A percentile compares a stretch with the other conserved stretches of the same genome.
These are phyloP conservation scores for Baronia brevicornis DNA, from an alignment of 2,888 invertebrate genomes.

Conservation along the genomic window DNA sequence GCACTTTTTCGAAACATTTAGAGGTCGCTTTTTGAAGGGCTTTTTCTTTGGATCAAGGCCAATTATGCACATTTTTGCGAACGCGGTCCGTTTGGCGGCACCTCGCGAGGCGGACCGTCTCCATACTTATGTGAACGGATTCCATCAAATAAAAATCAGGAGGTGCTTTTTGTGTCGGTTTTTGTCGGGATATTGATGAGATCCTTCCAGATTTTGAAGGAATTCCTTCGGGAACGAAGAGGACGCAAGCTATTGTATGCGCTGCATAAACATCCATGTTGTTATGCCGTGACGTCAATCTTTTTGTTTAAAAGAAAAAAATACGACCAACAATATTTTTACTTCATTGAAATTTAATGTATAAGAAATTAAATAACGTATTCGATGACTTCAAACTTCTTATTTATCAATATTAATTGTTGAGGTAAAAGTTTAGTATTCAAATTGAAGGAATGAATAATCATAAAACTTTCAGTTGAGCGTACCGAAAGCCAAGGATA, in stretches of 20 bases:
- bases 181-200: slow-evolving; percentile 68
- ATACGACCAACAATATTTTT: too few species aligned
- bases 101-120: slow-evolving; percentile 29
- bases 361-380: too few species aligned
- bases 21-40: slow-evolving; percentile 67
- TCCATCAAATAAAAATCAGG: slow-evolving; percentile 71
- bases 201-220: slow-evolving; percentile 53
- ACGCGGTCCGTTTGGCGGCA: slow-evolving; percentile 60
- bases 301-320: too few species aligned
- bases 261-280: slow-evolving; percentile 2
- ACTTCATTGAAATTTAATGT: too few species aligned
- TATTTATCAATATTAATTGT: too few species aligned
- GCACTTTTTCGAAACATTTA: slow-evolving; percentile 72
- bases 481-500: too few species aligned
- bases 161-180: slow-evolving; percentile 57
- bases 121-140: slow-evolving; percentile 58
- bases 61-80: slow-evolving; percentile 75
- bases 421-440: too few species aligned
- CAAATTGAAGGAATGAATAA: too few species aligned
- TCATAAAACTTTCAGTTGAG: too few species aligned
- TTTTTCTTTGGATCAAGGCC: slow-evolving; percentile 61
- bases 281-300: too few species aligned
- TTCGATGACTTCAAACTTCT: too few species aligned
- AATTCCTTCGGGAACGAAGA: slow-evolving; percentile 43
- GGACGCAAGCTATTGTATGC: slow-evolving; percentile 37